Base-by-base conservation (phyloP, 2,113 vertebrate species). In the Chionis minor region DNA sequence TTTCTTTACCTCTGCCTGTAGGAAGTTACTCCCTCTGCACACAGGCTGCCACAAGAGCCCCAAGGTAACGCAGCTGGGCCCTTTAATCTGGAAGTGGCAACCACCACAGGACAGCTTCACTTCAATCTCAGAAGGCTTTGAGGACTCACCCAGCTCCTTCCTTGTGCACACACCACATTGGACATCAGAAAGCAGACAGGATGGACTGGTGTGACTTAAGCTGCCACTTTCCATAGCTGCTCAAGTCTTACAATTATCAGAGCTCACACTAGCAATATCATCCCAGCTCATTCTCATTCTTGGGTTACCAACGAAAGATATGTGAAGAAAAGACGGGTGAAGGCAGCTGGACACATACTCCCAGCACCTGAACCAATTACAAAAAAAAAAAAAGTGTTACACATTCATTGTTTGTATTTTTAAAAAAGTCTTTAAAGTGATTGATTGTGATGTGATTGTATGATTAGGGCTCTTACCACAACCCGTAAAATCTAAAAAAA, bases 391-490 rank as follows among this genome's bases (percentile, higher is more conserved):
- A 97, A 94, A 18, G 94, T 97, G 96, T 95, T 93, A 66, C 97
- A 96, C 97, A 97, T 96, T 97, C 97, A 97, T 89, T 33, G 73
- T 86, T 96, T 97, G 91, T 86, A 66, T 63, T 88, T 93, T 7
- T 13, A 28, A 94, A 90, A 91, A 90, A 96, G 91, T 92, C 73
- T 81, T 95, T 81, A 32, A 80, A 91, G 96, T 96, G 94, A 97
- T 90, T 97, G 91, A 94, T 55, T 92, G 93, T 95, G 96, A 97
- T 17, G 94, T 96, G 98, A 98, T 98, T 98, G 98, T 96, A 98
- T 96, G 30, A 69, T 90, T 45, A 79, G 96, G 96, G 85, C 93
- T 97, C 71, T 67, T 81, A 91, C 91, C 96, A 93, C 92, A 93
- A 97, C 96, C 92, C 26, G 0, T 59, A 79, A 67, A 80, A 78